These are phyloP conservation scores for Alsophila aescularia DNA, from an alignment of 2,888 invertebrate species.

Conservation along the genomic window DNA sequence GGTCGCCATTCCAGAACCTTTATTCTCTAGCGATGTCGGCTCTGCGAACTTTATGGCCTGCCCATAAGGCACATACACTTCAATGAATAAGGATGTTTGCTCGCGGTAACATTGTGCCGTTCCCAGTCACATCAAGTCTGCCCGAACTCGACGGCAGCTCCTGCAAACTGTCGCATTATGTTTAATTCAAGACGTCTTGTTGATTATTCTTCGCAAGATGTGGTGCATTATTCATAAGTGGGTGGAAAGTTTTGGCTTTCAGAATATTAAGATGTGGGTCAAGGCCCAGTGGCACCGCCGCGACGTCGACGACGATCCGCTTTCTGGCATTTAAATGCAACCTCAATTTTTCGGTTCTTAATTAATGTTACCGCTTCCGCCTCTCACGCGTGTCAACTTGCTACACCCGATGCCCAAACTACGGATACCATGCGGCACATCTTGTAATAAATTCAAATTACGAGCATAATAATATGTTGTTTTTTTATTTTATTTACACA, in stretches of 20 bases:
- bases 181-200: slow-evolving; percentile 38
- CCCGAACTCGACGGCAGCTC: background rate
- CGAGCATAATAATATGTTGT: too few relatives aligned
- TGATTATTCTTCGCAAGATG: slow-evolving; percentile 38
- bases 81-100: background rate
- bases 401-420: background rate
- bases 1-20: too few relatives aligned
- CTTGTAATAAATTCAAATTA: too few relatives aligned
- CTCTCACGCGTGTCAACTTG: slow-evolving; percentile 21
- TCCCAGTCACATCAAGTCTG: too few relatives aligned
- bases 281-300: slow-evolving; percentile 48
- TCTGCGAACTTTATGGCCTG: too few relatives aligned
- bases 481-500: too few relatives aligned
- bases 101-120: background rate
- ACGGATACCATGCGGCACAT: background rate
- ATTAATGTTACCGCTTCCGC: slow-evolving; percentile 53
- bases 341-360: slow-evolving; percentile 58
- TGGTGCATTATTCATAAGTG: slow-evolving; percentile 59
- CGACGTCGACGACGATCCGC: slow-evolving; percentile 35
- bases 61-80: too few relatives aligned
- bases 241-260: slow-evolving; percentile 65
- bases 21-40: too few relatives aligned
- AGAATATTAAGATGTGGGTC: slow-evolving; percentile 67
- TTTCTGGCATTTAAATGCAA: slow-evolving; percentile 56
- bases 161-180: slow-evolving; percentile 2